Base-by-base conservation (phyloP, 2,113 vertebrate genomes). In the Oenanthe melanoleuca region DNA sequence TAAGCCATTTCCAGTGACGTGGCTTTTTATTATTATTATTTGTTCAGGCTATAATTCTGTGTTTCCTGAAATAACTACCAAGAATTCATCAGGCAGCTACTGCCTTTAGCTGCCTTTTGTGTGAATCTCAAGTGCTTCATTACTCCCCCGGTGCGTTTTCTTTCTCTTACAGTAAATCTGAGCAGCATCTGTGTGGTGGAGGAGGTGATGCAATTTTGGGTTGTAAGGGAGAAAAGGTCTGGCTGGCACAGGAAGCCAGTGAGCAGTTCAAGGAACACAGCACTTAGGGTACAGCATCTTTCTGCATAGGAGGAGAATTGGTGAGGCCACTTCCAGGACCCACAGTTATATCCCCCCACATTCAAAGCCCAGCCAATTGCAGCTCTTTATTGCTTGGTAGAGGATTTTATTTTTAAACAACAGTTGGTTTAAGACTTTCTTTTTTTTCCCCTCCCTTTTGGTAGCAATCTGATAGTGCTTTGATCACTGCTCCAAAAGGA, bases 41-140 rank as follows among this genome's bases (percentile, higher is more conserved):
- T 93, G 69, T 93, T 94, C 91, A 89, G 88, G 61, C 94, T 96
- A 34, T 97, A 96, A 97, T 97, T 97, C 86, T 12, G 11, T 67
- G 92, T 96, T 97, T 97, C 96, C 94, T 91, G 72, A 97, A 97
- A 97, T 96, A 97, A 88, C 94, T 79, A 87, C 77, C 74, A 80
- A 70, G 66, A 69, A 75, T 87, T 97, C 88, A 91, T 93, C 74
- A 95, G 42, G 74, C 89, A 92, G 88, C 57, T 89, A 89, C 89
- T 94, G 86, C 80, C 88, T 96, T 93, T 93, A 92, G 85, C 85
- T 96, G 88, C 81, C 92, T 96, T 95, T 97, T 97, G 74, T 94
- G 83, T 79, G 84, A 72, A 67, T 93, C 94, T 96, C 52, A 95
- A 96, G 88, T 53, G 81, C 71, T 94, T 92, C 88, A 55, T 95